Evolutionary conservation across 92 coral and sea anemone genomes (phyloP).

Genomic region (Siderastrea siderea): DNA sequence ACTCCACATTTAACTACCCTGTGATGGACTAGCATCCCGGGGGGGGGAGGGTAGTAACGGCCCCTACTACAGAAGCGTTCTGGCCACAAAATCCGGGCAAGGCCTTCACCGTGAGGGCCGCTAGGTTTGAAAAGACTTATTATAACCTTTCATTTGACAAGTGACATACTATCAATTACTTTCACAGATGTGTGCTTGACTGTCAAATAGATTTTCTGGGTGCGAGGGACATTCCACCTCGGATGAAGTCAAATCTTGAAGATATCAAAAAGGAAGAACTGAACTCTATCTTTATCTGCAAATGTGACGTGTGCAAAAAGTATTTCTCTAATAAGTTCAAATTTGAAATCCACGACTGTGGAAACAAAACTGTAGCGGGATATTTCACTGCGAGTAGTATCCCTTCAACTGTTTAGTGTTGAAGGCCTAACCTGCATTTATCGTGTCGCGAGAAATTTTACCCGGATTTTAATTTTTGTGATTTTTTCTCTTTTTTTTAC

Average conservation of each 20-base stretch:
- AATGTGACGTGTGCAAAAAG: slow-evolving; percentile 48
- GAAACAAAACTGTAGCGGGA: not conserved
- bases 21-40: no score
- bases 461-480: not conserved
- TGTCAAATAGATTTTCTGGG: slow-evolving; percentile 47
- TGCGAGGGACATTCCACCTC: slow-evolving; percentile 41
- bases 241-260: slow-evolving; percentile 43
- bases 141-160: no score
- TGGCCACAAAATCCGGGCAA: no score
- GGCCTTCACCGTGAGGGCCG: no score
- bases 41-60: no score
- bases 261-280: slow-evolving; percentile 28
- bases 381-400: not conserved
- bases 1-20: no score
- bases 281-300: slow-evolving; percentile 47
- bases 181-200: slow-evolving; percentile 38
- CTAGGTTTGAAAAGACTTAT: no score
- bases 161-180: not conserved
- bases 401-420: not conserved
- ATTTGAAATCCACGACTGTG: slow-evolving; percentile 64
- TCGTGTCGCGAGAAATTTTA: not conserved
- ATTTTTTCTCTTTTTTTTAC: no score
- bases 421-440: not conserved
- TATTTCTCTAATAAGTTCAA: slow-evolving; percentile 57
- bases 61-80: no score